These are phyloP conservation scores for Drosophila bifasciata DNA, from an alignment of 1,140 invertebrate species.

Conservation along the genomic window DNA sequence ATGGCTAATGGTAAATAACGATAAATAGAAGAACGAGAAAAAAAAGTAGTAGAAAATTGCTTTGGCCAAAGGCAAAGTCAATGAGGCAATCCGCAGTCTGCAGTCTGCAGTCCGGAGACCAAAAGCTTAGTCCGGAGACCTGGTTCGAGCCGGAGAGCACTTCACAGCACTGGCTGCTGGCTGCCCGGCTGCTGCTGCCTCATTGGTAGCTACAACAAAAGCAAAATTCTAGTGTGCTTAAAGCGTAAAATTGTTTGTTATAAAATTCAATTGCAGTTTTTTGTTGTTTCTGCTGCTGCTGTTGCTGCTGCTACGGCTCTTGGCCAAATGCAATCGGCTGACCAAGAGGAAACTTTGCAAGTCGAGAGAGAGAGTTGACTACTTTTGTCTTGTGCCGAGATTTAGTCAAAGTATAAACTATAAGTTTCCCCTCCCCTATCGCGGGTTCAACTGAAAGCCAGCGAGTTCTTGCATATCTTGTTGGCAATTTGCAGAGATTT, in stretches of 20 bases:
- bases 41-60: slow-evolving; percentile 56
- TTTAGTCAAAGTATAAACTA: slow-evolving; percentile 42
- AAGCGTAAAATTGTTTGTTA: slow-evolving; percentile 82
- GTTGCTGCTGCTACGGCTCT: slow-evolving; percentile 16
- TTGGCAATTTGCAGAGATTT: slow-evolving; percentile 1
- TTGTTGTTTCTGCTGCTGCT: slow-evolving; percentile 16
- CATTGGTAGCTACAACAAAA: slow-evolving; percentile 46
- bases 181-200: slow-evolving; percentile 12
- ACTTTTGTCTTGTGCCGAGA: slow-evolving; percentile 66
- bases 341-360: slow-evolving; percentile 48
- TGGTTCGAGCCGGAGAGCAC: slow-evolving; percentile 7
- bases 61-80: slow-evolving; percentile 75
- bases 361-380: slow-evolving; percentile 39
- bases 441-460: slow-evolving; percentile 9
- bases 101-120: slow-evolving; percentile 33
- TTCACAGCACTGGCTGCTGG: slow-evolving; percentile 26
- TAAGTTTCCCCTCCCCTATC: slow-evolving; percentile 30
- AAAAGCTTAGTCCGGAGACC: slow-evolving; percentile 7
- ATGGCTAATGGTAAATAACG: slow-evolving; percentile 78
- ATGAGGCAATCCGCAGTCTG: slow-evolving; percentile 59
- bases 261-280: slow-evolving; percentile 74
- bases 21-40: slow-evolving; percentile 76
- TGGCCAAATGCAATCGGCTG: slow-evolving; percentile 69
- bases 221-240: slow-evolving; percentile 65
- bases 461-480: slow-evolving; percentile 36